Evolutionary conservation across 2,113 vertebrate species (phyloP), one percentile per base, ranked within the genome.

Genomic region (Panurus biarmicus): DNA sequence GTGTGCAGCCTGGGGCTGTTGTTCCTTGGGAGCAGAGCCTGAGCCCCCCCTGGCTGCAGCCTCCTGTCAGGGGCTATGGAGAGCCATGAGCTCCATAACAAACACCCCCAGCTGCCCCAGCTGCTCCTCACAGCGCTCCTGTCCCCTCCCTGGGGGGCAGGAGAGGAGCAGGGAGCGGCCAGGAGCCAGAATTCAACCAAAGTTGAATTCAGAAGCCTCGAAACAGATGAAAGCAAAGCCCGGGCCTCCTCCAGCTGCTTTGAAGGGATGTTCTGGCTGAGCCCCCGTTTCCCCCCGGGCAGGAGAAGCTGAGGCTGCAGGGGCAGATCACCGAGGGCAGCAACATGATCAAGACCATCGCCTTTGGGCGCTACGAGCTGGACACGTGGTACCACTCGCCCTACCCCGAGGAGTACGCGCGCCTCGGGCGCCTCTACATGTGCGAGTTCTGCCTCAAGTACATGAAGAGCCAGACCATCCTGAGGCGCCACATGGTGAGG

Each of bases 371-470:
- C 60, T 99, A 99, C 3, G 99, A 99, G 96, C 97, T 99, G 90
- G 99, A 99, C 87, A 99, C 99, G 31, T 99, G 99, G 99, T 99
- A 99, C 95, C 99, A 99, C 91, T 99, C 99, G 5, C 99, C 99
- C 10, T 99, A 99, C 93, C 99, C 99, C 3, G 99, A 99, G 94
- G 99, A 99, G 89, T 99, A 99, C 5, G 99, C 99, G 2, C 98
- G 99, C 2, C 97, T 99, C 53, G 99, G 99, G 2, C 98, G 99
- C 36, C 98, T 99, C 72, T 99, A 99, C 83, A 99, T 99, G 98
- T 99, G 99, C 14, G 99, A 99, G 94, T 99, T 99, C 97, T 99
- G 99, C 87, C 98, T 99, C 84, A 99, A 99, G 71, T 99, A 99
- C 76, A 99, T 99, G 99, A 99, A 99, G 97, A 99, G 99, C 95